phyloP scores from a whole-genome alignment of 2,113 vertebrate species.

The Zeus faber region DNA sequence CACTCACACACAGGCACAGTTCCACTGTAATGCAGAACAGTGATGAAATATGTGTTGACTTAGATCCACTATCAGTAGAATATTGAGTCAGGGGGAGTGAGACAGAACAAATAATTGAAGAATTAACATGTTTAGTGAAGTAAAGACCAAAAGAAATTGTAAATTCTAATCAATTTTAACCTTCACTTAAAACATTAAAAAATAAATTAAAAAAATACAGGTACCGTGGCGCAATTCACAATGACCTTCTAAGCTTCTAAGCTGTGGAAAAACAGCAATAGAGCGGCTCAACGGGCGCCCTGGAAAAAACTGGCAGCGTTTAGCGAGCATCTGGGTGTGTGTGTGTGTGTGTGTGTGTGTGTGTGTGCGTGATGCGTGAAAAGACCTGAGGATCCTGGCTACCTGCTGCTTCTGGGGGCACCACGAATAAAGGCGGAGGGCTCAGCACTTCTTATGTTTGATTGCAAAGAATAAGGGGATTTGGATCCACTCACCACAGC shows the following conservation, averaged over 20 bases:
- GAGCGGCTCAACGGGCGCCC: conserved; percentile 31
- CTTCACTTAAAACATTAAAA: too few species aligned
- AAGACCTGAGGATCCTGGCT: conserved; percentile 64
- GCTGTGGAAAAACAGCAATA: conserved; percentile 54
- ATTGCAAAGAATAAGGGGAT: conserved; percentile 69
- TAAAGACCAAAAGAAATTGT: too few species aligned
- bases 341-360: conserved; percentile 7
- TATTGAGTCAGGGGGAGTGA: too few species aligned
- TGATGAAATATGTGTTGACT: conserved; percentile 3
- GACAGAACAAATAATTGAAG: neutral
- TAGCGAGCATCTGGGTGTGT: conserved; percentile 19
- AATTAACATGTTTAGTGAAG: neutral
- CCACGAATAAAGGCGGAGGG: conserved; percentile 42
- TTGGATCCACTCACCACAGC: conserved; percentile 48
- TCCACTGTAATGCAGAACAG: conserved; percentile 1
- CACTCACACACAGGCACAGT: conserved; percentile 21
- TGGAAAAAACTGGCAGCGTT: conserved; percentile 29
- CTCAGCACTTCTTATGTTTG: conserved; percentile 47
- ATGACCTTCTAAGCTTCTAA: conserved; percentile 45
- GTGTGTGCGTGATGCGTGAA: conserved; percentile 12
- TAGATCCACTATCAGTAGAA: too few species aligned
- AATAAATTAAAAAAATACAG: too few species aligned
- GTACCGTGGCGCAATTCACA: too few species aligned
- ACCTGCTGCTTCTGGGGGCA: conserved; percentile 70
- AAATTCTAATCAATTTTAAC: too few species aligned